Percentiles rank a stretch among this genome's conserved stretches.
Conservation (phyloP, 2,113 vertebrate species). For the Sinocyclocheilus grahami region DNA sequence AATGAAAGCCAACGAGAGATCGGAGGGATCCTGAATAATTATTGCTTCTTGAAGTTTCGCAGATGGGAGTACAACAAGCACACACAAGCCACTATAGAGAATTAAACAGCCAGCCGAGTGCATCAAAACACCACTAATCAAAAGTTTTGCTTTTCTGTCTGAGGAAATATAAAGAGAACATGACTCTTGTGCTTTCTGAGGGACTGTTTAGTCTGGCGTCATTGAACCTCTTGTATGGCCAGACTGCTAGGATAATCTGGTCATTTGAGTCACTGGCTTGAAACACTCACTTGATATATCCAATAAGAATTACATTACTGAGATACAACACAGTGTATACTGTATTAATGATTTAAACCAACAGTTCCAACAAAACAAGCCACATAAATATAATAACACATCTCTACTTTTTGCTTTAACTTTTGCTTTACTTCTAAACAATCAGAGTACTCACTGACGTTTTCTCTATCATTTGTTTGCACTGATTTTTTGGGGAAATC, state of each 20-base stretch:
- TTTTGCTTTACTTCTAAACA: not conserved
- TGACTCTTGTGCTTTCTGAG: not conserved
- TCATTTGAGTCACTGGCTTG: not conserved
- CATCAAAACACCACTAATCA: not conserved
- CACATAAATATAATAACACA: not conserved
- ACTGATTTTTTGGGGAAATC: not conserved
- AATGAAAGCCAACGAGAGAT: not conserved
- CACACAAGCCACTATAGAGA: not conserved
- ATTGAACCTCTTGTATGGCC: not conserved
- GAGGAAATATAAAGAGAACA: conserved; percentile 2
- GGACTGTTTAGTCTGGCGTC: not conserved
- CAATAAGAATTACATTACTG: not conserved
- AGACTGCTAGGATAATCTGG: not conserved
- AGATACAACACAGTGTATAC: not conserved
- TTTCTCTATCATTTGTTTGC: not conserved
- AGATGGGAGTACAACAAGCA: conserved; percentile 16
- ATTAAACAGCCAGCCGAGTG: conserved; percentile 1
- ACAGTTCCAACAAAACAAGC: not conserved
- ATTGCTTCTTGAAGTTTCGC: conserved; percentile 2
- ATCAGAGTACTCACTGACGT: not conserved
- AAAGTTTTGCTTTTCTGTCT: conserved; percentile 1
- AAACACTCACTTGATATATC: not conserved
- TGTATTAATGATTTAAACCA: not conserved
- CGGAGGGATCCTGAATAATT: not conserved
- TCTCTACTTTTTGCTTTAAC: not conserved